Percentiles rank a stretch among this genome's conserved stretches.
phyloP scores from a whole-genome alignment of 1,140 invertebrate genomes.

The Aphaenogaster ashmeadi region DNA sequence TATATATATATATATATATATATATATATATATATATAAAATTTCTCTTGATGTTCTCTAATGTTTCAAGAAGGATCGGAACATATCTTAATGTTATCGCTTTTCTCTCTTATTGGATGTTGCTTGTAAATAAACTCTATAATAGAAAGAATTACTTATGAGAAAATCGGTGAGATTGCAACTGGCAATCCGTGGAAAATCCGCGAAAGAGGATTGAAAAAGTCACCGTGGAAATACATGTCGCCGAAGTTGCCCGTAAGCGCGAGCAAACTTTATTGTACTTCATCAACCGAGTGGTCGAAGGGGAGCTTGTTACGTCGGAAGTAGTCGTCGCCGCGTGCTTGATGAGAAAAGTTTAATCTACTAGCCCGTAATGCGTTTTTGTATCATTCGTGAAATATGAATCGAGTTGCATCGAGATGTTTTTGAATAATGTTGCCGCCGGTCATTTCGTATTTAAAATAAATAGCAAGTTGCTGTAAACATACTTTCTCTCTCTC shows the following conservation, averaged over 20 bases:
- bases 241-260: constrained; percentile 71
- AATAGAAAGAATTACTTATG: constrained; percentile 40
- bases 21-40: too few relatives aligned
- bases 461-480: neutral
- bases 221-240: constrained; percentile 29
- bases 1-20: too few relatives aligned
- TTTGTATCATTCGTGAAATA: constrained; percentile 71
- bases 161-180: constrained; percentile 58
- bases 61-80: neutral
- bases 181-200: constrained; percentile 35
- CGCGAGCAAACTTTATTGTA: constrained; percentile 70
- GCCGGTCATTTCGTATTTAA: neutral
- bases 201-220: constrained; percentile 43
- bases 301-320: constrained; percentile 64
- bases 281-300: constrained; percentile 65
- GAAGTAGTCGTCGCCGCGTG: constrained; percentile 43
- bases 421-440: constrained; percentile 53
- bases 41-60: neutral
- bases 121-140: constrained; percentile 62
- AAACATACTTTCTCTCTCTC: neutral
- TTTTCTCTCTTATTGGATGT: constrained; percentile 44
- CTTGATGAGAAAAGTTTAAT: constrained; percentile 78
- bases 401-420: constrained; percentile 47
- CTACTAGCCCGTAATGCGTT: constrained; percentile 70
- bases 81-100: constrained; percentile 32